Percentiles rank a stretch among this genome's conserved stretches.
phyloP scores from a whole-genome alignment of 2,888 invertebrate genomes.

The Eurytoma adleriae region DNA sequence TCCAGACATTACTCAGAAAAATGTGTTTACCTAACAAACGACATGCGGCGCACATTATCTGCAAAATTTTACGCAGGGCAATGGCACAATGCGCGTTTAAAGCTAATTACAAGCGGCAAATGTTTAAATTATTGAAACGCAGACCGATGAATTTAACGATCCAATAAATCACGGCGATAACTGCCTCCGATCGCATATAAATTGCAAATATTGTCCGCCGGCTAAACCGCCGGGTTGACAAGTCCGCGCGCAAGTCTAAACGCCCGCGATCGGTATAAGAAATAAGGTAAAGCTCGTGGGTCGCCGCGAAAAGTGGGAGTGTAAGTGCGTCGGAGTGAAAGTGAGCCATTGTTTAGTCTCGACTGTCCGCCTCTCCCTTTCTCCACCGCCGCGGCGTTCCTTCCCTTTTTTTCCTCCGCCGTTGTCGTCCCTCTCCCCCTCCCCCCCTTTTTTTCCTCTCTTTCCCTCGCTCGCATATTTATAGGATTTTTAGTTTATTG shows the following conservation, averaged over 20 bases:
- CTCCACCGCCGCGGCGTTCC: conserved; percentile 51
- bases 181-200: conserved; percentile 49
- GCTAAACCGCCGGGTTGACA: conserved; percentile 25
- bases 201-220: conserved; percentile 53
- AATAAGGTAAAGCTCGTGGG: conserved; percentile 59
- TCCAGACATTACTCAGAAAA: too few species aligned
- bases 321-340: conserved; percentile 54
- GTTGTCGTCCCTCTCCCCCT: not conserved
- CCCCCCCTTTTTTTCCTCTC: not conserved
- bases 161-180: conserved; percentile 54
- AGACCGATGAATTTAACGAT: conserved; percentile 44
- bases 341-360: conserved; percentile 68
- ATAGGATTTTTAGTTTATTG: conserved; percentile 41
- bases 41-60: too few species aligned
- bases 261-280: conserved; percentile 13
- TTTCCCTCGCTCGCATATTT: conserved; percentile 22
- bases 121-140: conserved; percentile 51
- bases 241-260: not conserved
- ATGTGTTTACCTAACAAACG: too few species aligned
- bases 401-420: conserved; percentile 1
- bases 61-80: too few species aligned
- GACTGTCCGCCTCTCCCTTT: conserved; percentile 60
- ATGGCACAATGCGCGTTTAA: conserved; percentile 17
- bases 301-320: conserved; percentile 61
- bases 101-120: conserved; percentile 42